These are phyloP conservation scores for Benthosema pterotum DNA, from an alignment of 2,797 vertebrate genomes.

Conservation along the genomic window DNA sequence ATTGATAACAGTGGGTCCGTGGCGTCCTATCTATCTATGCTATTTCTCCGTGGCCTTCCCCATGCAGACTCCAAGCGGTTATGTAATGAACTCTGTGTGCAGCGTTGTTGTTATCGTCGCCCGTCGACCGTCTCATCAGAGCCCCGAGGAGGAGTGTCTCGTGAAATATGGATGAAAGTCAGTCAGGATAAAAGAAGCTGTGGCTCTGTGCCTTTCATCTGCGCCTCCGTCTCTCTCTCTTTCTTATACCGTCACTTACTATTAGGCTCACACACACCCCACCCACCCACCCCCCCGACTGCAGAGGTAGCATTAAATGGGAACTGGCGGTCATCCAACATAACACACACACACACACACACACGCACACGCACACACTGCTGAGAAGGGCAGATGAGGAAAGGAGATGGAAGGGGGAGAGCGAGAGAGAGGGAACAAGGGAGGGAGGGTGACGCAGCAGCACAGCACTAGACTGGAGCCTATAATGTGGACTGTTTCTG, in stretches of 20 bases:
- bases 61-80: no score
- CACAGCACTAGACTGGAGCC: not conserved
- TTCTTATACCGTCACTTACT: not conserved
- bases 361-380: no score
- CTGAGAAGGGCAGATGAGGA: not conserved
- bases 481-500: no score
- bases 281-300: fast-evolving
- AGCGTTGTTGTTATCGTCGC: no score
- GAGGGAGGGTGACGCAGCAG: not conserved
- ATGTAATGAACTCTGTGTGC: no score
- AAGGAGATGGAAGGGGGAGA: not conserved
- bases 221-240: not conserved
- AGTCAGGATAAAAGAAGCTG: not conserved
- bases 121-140: slow-evolving; percentile 34
- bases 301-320: not conserved
- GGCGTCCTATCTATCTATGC: no score
- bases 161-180: slow-evolving; percentile 22
- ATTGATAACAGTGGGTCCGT: no score
- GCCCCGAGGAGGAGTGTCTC: not conserved
- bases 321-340: slow-evolving; percentile 1
- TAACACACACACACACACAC: no score
- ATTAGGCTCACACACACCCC: not conserved
- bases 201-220: not conserved
- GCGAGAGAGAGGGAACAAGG: not conserved
- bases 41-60: no score